These are phyloP conservation scores for Eupithecia subfuscata DNA, from an alignment of 2,888 invertebrate genomes.

Conservation along the genomic window DNA sequence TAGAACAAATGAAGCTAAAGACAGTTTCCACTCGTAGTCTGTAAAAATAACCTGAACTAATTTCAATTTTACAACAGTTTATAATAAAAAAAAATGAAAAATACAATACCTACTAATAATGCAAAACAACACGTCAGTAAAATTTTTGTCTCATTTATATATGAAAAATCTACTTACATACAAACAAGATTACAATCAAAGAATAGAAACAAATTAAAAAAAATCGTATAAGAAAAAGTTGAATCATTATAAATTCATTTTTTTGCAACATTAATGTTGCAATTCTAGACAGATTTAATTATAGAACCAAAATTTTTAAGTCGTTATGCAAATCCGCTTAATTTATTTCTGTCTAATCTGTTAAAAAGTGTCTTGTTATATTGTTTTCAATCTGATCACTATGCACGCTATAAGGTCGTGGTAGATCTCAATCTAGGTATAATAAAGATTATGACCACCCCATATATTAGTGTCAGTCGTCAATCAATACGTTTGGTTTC, in stretches of 20 bases:
- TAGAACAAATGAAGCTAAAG: too few species aligned
- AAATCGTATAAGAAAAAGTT: too few species aligned
- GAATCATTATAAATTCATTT: not conserved
- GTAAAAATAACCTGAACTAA: too few species aligned
- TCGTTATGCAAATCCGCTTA: constrained; percentile 49
- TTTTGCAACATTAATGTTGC: constrained; percentile 27
- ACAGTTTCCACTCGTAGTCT: too few species aligned
- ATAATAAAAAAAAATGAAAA: too few species aligned
- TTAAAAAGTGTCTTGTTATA: constrained; percentile 18
- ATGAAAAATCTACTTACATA: too few species aligned
- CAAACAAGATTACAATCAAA: too few species aligned
- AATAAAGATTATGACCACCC: not conserved
- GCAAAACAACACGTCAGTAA: too few species aligned
- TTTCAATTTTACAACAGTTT: too few species aligned
- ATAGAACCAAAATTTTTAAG: constrained; percentile 46
- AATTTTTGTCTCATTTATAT: too few species aligned
- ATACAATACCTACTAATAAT: too few species aligned
- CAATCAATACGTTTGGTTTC: not conserved
- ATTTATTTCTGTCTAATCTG: constrained; percentile 51
- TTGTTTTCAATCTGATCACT: not conserved
- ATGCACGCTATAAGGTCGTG: not conserved
- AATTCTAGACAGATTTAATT: constrained; percentile 41
- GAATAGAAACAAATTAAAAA: too few species aligned
- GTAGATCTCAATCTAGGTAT: not conserved
- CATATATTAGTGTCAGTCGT: not conserved